Evolutionary conservation across 92 coral and sea anemone species (phyloP).

Genomic region (Epizoanthus fatuus): DNA sequence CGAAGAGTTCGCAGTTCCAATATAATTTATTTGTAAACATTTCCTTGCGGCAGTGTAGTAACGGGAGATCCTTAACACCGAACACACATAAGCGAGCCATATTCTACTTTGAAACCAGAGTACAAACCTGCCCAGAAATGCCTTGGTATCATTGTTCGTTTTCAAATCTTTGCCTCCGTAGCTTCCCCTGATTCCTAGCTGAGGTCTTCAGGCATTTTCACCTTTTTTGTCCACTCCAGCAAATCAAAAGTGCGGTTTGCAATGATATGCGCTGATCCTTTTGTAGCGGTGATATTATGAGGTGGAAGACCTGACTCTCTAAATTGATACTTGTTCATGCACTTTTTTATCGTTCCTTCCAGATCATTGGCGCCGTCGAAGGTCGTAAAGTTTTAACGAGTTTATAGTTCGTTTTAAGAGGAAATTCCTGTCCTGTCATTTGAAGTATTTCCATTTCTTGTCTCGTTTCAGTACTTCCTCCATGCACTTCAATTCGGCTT

Average conservation of each 20-base stretch:
- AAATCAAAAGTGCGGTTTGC: conserved; percentile 63
- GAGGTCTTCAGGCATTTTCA: conserved; percentile 62
- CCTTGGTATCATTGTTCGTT: conserved; percentile 2
- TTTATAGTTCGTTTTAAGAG: conserved; percentile 71
- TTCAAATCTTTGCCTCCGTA: conserved; percentile 8
- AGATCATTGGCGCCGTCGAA: conserved; percentile 62
- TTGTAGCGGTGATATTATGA: conserved; percentile 45
- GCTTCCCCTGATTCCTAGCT: conserved; percentile 14
- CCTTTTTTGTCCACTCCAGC: conserved; percentile 56
- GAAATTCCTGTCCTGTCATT: conserved; percentile 83
- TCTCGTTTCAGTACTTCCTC: conserved; percentile 59
- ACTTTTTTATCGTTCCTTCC: conserved; percentile 27
- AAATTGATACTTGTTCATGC: not conserved
- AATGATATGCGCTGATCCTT: conserved; percentile 65
- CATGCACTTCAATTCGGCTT: conserved; percentile 74
- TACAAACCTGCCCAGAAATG: conserved; percentile 13
- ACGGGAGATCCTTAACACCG: conserved; percentile 33
- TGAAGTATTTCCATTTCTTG: conserved; percentile 75
- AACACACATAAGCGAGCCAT: conserved; percentile 23
- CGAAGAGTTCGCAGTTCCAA: conserved; percentile 35
- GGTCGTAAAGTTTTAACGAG: conserved; percentile 60
- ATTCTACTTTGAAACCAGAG: not conserved
- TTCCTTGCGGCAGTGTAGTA: not conserved
- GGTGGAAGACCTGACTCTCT: conserved; percentile 49
- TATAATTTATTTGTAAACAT: conserved; percentile 50